Conservation (phyloP, 2,797 vertebrate genomes). For the Stomatorhinus walkeri region DNA sequence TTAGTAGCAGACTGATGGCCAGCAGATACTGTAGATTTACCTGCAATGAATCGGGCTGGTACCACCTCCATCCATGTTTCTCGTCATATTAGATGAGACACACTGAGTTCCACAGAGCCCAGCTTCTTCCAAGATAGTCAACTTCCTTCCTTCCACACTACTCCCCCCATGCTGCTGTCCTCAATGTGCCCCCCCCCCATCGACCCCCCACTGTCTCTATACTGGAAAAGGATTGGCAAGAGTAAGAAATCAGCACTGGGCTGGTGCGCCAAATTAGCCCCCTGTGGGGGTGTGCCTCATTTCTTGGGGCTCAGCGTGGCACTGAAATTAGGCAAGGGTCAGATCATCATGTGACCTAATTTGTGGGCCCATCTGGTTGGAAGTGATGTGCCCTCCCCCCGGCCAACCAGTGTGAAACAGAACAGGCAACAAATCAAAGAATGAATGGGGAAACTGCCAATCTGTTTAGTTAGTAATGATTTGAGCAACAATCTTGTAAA, state of each 20-base stretch:
- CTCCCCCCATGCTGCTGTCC: background rate
- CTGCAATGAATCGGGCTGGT: background rate
- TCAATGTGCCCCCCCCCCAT: background rate
- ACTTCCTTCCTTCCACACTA: background rate
- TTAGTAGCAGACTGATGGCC: background rate
- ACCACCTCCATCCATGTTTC: background rate
- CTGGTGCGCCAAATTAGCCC: background rate
- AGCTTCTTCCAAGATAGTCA: background rate
- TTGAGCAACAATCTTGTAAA: background rate
- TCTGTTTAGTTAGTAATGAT: background rate
- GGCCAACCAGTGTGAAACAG: background rate
- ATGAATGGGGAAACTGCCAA: background rate
- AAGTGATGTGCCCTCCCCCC: background rate
- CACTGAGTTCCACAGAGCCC: background rate
- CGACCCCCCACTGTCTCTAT: too few species aligned
- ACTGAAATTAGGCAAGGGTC: background rate
- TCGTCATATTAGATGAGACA: background rate
- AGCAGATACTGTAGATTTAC: background rate
- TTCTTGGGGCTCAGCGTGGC: background rate
- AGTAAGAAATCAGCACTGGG: background rate
- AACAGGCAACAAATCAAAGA: background rate
- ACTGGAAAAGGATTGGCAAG: background rate
- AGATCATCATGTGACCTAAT: slow-evolving; percentile 4
- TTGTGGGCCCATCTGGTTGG: background rate
- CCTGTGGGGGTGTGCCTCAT: background rate